phyloP scores from a whole-genome alignment of 2,888 invertebrate species.

The Eilema depressum region DNA sequence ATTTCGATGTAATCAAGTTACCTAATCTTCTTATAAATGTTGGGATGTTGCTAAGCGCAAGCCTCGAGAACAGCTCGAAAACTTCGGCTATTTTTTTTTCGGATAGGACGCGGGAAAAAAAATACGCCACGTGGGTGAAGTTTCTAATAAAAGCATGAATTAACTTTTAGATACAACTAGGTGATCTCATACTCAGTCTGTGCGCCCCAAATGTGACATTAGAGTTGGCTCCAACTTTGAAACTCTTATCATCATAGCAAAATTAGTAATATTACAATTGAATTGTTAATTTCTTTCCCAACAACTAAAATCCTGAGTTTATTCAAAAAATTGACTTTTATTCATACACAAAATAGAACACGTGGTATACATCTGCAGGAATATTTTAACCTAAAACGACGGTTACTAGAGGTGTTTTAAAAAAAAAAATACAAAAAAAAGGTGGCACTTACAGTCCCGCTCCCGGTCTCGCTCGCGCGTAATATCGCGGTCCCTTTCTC shows the following conservation, averaged over 20 bases:
- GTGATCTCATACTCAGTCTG: slow-evolving; percentile 86
- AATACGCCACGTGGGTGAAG: no score
- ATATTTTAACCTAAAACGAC: not conserved
- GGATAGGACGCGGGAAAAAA: no score
- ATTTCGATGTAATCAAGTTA: not conserved
- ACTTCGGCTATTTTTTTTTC: no score
- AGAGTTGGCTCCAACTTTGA: slow-evolving; percentile 83
- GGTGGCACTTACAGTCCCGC: slow-evolving; percentile 66
- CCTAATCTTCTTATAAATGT: not conserved
- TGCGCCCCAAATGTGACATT: slow-evolving; percentile 92
- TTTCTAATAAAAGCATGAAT: not conserved
- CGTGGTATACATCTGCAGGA: not conserved
- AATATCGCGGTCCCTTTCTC: slow-evolving; percentile 72
- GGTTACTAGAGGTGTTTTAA: not conserved
- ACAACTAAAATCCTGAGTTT: not conserved
- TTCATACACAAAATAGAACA: not conserved
- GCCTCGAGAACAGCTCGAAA: no score
- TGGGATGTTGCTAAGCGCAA: no score
- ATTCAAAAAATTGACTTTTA: not conserved
- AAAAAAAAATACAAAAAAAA: not conserved
- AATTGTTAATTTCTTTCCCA: not conserved
- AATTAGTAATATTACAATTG: slow-evolving; percentile 19
- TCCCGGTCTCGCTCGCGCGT: slow-evolving; percentile 79
- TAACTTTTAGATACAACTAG: slow-evolving; percentile 31
- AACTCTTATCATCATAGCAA: slow-evolving; percentile 74